Evolutionary conservation across 37 sponge, comb jelly and placozoan species (phyloP), one percentile per base, ranked within the genome.

Genomic region (Hormiphora californensis): DNA sequence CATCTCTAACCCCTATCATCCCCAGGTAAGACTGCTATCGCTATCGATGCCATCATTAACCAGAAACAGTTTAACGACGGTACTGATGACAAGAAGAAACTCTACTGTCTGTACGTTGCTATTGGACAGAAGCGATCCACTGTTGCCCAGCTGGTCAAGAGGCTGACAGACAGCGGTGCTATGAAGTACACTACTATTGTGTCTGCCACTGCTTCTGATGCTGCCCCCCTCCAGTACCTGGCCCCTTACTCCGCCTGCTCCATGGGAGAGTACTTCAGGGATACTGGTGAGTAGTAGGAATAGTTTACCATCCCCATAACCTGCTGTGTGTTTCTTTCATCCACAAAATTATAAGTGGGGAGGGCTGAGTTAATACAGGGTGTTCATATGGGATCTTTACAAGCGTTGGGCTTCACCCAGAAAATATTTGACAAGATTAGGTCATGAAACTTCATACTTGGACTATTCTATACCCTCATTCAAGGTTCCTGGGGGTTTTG

Each of bases 91-190:
- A 97, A 92, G 90, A 94, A 94, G 89, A 97, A 94, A 91, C 91
- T 97, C 49, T 97, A 94, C 90, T 94, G 94, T 85, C 93, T 97
- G 38, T 97, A 97, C 86, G 92, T 92, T 15, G 98, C 98, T 85
- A 93, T 94, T 54, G 98, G 98, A 17, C 98, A 97, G 91, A 97
- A 97, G 91, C 92, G 98, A n/a, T 94, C 95, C 89, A 97, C 98
- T 0, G 98, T 97, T 1, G 98, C 98, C 51, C 98, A 97, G 91
- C 88, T 97, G 1, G 93, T 97, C 28, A 94, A 97, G 91, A 73
- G 98, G 46, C 91, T 97, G 49, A 92, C 91, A 32, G 92, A 96
- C 89, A 59, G 88, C 38, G 94, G 94, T 90, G 93, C 98, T 43
- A 92, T 97, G 94, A 97, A 94, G 90, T 97, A 97, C 91, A 89